A percentile compares a stretch with the other conserved stretches of the same genome.
Evolutionary conservation across 2,113 vertebrate genomes (phyloP).

Genomic region (Carollia perspicillata): DNA sequence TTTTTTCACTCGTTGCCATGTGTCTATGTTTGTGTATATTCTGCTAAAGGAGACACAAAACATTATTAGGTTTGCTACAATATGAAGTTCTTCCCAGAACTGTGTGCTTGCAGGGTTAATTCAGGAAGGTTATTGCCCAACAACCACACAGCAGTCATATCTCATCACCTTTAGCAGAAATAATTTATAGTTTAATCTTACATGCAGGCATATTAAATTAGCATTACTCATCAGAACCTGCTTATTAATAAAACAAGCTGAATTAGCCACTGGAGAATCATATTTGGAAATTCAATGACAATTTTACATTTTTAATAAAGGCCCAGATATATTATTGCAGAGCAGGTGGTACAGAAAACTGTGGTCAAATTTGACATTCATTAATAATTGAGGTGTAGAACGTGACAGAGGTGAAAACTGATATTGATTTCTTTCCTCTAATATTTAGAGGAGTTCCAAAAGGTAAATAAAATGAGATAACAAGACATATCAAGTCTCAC

Average conservation of each 20-base stretch:
- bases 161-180: constrained; percentile 84
- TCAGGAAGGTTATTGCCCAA: constrained; percentile 70
- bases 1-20: neutral
- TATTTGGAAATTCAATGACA: constrained; percentile 89
- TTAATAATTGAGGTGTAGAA: constrained; percentile 87
- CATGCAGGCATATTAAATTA: constrained; percentile 86
- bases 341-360: constrained; percentile 81
- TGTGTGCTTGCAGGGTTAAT: constrained; percentile 74
- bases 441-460: constrained; percentile 87
- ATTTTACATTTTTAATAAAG: constrained; percentile 92
- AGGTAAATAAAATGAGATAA: constrained; percentile 89
- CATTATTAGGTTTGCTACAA: constrained; percentile 31
- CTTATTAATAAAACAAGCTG: constrained; percentile 89
- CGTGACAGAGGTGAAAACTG: constrained; percentile 86
- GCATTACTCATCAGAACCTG: constrained; percentile 86
- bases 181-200: constrained; percentile 91
- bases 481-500: constrained; percentile 83
- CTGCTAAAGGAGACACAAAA: constrained; percentile 1
- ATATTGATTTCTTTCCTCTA: constrained; percentile 87
- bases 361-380: constrained; percentile 89
- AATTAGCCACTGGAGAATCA: constrained; percentile 87
- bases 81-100: constrained; percentile 32
- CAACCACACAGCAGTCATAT: constrained; percentile 73
- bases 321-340: constrained; percentile 84
- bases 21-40: neutral